Base-by-base conservation (phyloP, 2,113 vertebrate species). In the Psettodes erumei region DNA sequence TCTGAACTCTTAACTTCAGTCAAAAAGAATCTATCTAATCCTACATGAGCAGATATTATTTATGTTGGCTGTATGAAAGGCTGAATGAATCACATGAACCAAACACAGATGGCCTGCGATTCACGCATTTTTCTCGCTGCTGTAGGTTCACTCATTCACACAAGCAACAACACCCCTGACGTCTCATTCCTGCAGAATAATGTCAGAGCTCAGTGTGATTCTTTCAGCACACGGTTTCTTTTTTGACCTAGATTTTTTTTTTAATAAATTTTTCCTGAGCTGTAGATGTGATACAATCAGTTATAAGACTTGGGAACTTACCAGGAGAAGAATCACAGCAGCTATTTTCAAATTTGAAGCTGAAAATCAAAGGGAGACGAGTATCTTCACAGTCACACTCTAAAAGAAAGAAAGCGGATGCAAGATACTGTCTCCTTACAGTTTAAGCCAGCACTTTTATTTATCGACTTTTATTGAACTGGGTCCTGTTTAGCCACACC, bases 401-500 rank as follows among this genome's bases (percentile, higher is more conserved):
- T 23, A 21, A 50, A 65, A 27, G 4, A 50, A 54, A 43, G n/a
- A 65, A 42, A 43, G 21, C 65, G 38, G 32, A 8, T 0, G 0
- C 1, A 25, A 30, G 13, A 38, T 6, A 25, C 42, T 40, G 48
- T 38, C 11, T 12, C 13, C 25, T 9, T 21, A 65, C 16, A 25
- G 54, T 69, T 47, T n/a, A 59, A 68, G 69, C 18, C 75, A 45
- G 25, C 1, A 10, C n/a, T n/a, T 66, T 77, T 64, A 27, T 85
- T 64, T 77, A 45, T 74, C 68, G n/a, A 78, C 42, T 50, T 43
- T n/a, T n/a, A n/a, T n/a, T n/a, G n/a, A n/a, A n/a, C n/a, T n/a
- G n/a, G 32, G 50, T n/a, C 18, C 12, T 4, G n/a, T 18, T 12
- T 50, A 28, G 82, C 84, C 84, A 81, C 89, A 54, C 85, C 90